Evolutionary conservation across 2,113 vertebrate genomes (phyloP).

Genomic region (Psephotus haematonotus): DNA sequence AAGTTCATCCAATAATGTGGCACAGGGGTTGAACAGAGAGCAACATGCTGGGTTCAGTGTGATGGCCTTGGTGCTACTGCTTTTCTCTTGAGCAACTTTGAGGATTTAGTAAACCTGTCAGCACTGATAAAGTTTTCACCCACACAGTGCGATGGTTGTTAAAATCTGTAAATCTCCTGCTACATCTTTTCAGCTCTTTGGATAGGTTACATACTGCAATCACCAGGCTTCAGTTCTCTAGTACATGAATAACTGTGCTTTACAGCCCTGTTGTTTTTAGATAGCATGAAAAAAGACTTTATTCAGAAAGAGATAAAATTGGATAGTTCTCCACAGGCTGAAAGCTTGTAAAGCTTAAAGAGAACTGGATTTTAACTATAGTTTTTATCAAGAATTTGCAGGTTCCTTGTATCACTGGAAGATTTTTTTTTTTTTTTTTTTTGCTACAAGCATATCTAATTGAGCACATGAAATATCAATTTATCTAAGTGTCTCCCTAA

Average conservation of each 20-base stretch:
- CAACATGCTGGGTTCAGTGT: not conserved
- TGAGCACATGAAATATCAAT: not conserved
- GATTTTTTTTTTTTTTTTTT: not conserved
- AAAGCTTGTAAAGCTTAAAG: not conserved
- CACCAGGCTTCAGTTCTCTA: not conserved
- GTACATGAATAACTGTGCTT: not conserved
- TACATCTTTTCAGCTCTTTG: not conserved
- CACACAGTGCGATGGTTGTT: not conserved
- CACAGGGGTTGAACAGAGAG: not conserved
- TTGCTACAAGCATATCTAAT: not conserved
- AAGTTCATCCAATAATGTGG: slow-evolving; percentile 72
- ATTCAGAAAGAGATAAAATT: not conserved
- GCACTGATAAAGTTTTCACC: not conserved
- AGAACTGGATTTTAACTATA: not conserved
- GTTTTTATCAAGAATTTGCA: not conserved
- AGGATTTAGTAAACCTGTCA: not conserved
- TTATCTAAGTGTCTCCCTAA: not conserved
- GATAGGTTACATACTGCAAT: not conserved
- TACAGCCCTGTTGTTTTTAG: not conserved
- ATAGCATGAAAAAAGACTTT: not conserved
- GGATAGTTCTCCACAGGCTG: not conserved
- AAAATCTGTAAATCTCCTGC: not conserved
- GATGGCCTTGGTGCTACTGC: not conserved
- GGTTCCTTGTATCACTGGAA: not conserved
- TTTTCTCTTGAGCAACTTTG: slow-evolving; percentile 42